These are phyloP conservation scores for Amphiprion clarkii DNA, from an alignment of 2,797 vertebrate genomes.

Conservation along the genomic window DNA sequence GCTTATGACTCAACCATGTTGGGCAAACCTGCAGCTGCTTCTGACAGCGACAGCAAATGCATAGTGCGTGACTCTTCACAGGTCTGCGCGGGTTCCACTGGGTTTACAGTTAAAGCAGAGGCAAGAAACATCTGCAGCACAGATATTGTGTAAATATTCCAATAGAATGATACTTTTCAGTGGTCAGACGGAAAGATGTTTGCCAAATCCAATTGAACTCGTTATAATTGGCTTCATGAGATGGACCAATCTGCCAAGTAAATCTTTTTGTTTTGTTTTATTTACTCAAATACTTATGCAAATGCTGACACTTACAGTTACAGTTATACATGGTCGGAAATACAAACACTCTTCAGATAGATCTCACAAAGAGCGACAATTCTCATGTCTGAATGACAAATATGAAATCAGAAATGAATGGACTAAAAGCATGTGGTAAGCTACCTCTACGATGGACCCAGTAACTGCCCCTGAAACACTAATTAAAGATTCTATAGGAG, in stretches of 20 bases:
- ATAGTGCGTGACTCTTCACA: constrained; percentile 17
- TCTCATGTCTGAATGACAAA: no score
- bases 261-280: no score
- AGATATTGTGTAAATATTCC: background rate
- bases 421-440: no score
- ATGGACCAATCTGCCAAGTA: background rate
- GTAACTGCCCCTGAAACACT: no score
- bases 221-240: background rate
- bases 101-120: background rate
- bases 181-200: no score
- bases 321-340: background rate
- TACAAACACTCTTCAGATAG: background rate
- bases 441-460: no score
- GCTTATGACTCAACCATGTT: constrained; percentile 39
- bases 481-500: no score
- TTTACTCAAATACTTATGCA: no score
- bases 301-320: background rate
- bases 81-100: constrained; percentile 5
- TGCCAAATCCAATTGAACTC: no score
- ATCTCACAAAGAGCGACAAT: no score
- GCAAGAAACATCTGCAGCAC: background rate
- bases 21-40: constrained; percentile 34
- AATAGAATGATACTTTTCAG: fast-evolving
- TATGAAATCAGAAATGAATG: no score
- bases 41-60: constrained; percentile 32